These are phyloP conservation scores for Mionectes olivaceus DNA, from an alignment of 2,797 vertebrate genomes.

Conservation along the genomic window DNA sequence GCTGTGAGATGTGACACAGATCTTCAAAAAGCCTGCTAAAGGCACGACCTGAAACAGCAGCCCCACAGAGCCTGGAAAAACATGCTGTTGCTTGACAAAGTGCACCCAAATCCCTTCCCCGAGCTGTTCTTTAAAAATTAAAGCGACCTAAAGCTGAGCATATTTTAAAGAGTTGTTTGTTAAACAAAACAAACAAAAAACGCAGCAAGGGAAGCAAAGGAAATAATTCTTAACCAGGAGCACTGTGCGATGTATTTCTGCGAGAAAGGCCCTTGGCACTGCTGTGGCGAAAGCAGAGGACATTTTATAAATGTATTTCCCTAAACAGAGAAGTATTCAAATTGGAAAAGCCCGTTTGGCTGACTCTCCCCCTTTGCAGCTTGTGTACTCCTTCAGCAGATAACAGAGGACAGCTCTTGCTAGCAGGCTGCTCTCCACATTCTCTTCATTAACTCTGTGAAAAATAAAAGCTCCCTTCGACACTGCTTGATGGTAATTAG, in stretches of 20 bases:
- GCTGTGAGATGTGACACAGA: not conserved
- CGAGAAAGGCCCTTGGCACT: not conserved
- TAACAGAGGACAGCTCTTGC: constrained; percentile 21
- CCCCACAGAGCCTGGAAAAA: not conserved
- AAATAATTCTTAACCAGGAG: not conserved
- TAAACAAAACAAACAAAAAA: not conserved
- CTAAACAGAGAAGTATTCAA: not conserved
- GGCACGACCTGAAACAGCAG: not conserved
- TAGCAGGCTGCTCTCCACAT: constrained; percentile 12
- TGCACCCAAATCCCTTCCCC: not conserved
- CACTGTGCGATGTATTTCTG: not conserved
- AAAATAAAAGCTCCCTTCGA: constrained; percentile 17
- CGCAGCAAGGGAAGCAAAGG: not conserved
- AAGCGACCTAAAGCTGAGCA: not conserved
- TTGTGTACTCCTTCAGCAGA: not conserved
- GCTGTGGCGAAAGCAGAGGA: not conserved
- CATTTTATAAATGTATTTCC: not conserved
- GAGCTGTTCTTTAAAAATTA: not conserved
- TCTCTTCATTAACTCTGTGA: constrained; percentile 1
- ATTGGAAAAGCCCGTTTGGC: not conserved
- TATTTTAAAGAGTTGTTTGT: not conserved
- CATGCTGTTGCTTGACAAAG: not conserved
- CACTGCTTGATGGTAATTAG: not conserved
- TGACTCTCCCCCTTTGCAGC: not conserved
- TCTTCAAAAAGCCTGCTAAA: not conserved